These are phyloP conservation scores for Lagopus muta DNA, from an alignment of 2,113 vertebrate species.

Conservation along the genomic window DNA sequence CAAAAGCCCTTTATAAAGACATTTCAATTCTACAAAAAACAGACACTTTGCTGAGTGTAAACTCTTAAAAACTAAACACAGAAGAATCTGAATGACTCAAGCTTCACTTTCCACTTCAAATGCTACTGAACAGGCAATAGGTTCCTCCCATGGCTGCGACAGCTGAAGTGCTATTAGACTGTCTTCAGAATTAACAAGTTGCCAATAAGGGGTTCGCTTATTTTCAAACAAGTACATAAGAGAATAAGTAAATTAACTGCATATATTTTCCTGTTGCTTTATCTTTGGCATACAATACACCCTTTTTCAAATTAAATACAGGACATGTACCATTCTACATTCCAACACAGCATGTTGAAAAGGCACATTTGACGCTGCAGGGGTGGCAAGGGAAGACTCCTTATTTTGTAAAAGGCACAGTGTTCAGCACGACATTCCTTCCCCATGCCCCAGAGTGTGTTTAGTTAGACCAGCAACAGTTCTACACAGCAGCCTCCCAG, in stretches of 20 bases:
- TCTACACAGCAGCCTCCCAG: conserved; percentile 83
- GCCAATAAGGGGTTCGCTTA: background rate
- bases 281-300: background rate
- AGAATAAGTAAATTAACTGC: conserved; percentile 26
- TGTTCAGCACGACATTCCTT: conserved; percentile 33
- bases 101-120: conserved; percentile 42
- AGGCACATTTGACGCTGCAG: conserved; percentile 41
- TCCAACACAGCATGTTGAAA: background rate
- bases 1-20: conserved; percentile 13
- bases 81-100: conserved; percentile 19
- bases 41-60: conserved; percentile 34
- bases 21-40: conserved; percentile 6
- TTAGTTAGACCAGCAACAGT: conserved; percentile 79
- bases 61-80: conserved; percentile 34
- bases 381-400: conserved; percentile 44
- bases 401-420: conserved; percentile 24
- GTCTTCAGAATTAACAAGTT: conserved; percentile 19
- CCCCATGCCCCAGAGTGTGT: conserved; percentile 8
- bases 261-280: background rate
- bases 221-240: background rate
- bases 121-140: background rate
- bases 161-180: conserved; percentile 48
- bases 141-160: background rate
- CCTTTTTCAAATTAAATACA: conserved; percentile 22
- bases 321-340: background rate